Conservation (phyloP, 2,113 vertebrate genomes). For the Sceloporus undulatus region DNA sequence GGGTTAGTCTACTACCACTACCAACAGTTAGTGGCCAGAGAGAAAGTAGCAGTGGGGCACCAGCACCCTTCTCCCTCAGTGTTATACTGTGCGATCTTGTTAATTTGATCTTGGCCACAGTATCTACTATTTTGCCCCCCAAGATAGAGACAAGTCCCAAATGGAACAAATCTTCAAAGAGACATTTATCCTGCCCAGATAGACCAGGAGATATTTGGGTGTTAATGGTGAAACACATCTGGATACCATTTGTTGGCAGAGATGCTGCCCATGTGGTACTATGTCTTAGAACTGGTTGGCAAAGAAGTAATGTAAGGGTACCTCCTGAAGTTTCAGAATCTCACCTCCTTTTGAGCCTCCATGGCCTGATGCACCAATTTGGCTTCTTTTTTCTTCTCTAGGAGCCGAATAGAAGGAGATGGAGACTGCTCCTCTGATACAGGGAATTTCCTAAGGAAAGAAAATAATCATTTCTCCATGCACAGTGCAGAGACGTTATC, state of each 20-base stretch:
- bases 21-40: too few species aligned
- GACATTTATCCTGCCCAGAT: background rate
- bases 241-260: too few species aligned
- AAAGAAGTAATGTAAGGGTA: background rate
- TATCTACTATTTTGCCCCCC: background rate
- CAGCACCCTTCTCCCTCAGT: too few species aligned
- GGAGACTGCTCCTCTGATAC: conserved; percentile 49
- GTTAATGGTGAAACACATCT: background rate
- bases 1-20: too few species aligned
- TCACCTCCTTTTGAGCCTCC: conserved; percentile 74
- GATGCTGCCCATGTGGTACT: too few species aligned
- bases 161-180: background rate
- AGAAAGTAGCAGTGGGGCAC: too few species aligned
- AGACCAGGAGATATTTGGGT: background rate
- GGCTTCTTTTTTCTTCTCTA: conserved; percentile 75
- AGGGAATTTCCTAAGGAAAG: conserved; percentile 64
- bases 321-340: background rate
- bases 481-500: too few species aligned
- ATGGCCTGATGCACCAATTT: conserved; percentile 61
- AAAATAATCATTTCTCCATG: background rate
- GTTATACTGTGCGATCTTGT: too few species aligned
- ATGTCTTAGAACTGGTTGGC: background rate
- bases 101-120: too few species aligned
- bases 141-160: background rate
- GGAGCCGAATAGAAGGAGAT: conserved; percentile 59